Conservation (phyloP, 1,140 invertebrate species). For the Magallana gigas region DNA sequence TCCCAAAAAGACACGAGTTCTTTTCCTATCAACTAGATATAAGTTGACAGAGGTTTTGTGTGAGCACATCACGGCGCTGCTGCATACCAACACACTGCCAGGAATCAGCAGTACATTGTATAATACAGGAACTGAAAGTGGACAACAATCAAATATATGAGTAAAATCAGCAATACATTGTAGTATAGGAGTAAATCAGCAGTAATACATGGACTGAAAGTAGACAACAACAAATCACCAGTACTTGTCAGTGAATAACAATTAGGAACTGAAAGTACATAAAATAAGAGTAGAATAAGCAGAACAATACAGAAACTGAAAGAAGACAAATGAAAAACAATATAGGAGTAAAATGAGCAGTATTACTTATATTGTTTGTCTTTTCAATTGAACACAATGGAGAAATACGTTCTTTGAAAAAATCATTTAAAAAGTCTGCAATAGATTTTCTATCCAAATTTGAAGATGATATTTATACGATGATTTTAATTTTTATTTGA, state of each 20-base stretch:
- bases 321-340: not conserved
- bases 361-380: no score
- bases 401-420: no score
- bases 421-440: no score
- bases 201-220: not conserved
- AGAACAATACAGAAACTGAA: constrained; percentile 8
- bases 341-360: not conserved
- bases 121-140: constrained; percentile 2
- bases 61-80: not conserved
- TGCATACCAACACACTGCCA: not conserved
- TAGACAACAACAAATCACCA: no score
- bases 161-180: not conserved
- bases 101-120: constrained; percentile 8
- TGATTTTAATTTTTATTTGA: no score
- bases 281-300: not conserved
- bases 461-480: no score
- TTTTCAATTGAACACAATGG: no score
- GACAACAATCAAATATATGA: not conserved
- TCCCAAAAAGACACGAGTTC: not conserved
- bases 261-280: no score
- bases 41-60: not conserved
- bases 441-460: no score
- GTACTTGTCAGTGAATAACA: no score
- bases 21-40: not conserved
- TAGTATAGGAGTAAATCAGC: no score